Evolutionary conservation across 2,797 vertebrate genomes (phyloP).

Genomic region (Alfaro cultratus): DNA sequence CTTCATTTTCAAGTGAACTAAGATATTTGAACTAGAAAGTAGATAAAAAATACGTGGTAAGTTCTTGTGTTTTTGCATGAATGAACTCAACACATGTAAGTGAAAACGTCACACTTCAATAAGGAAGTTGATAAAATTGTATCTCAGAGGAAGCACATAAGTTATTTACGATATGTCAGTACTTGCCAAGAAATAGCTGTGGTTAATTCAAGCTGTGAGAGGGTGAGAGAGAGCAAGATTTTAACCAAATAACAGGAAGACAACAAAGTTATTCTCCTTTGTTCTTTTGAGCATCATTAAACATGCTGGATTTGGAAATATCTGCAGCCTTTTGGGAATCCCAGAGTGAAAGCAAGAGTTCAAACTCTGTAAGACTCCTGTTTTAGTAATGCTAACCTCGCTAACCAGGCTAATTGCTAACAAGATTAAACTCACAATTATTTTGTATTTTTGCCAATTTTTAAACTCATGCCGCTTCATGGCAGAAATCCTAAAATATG

Average conservation of each 20-base stretch:
- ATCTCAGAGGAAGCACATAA: not conserved
- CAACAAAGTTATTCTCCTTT: not conserved
- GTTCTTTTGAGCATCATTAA: not conserved
- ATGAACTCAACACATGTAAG: not conserved
- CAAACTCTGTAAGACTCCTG: not conserved
- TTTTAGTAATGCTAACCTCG: not conserved
- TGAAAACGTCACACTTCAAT: not conserved
- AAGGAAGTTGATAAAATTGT: not conserved
- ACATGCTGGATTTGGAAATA: not conserved
- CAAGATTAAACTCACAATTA: not conserved
- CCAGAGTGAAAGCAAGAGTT: not conserved
- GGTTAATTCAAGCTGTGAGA: not conserved
- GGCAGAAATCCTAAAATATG: not conserved
- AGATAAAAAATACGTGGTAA: too few species aligned
- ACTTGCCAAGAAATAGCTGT: not conserved
- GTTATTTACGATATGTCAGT: not conserved
- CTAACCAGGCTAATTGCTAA: not conserved
- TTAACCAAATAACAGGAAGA: not conserved
- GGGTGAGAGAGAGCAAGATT: not conserved
- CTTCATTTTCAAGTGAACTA: too few species aligned
- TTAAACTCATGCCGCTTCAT: not conserved
- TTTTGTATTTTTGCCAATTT: not conserved
- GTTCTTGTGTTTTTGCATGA: not conserved
- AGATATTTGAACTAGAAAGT: too few species aligned
- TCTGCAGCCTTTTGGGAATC: not conserved